Conservation (phyloP, 2,797 vertebrate genomes). For the Thalassophryne amazonica region DNA sequence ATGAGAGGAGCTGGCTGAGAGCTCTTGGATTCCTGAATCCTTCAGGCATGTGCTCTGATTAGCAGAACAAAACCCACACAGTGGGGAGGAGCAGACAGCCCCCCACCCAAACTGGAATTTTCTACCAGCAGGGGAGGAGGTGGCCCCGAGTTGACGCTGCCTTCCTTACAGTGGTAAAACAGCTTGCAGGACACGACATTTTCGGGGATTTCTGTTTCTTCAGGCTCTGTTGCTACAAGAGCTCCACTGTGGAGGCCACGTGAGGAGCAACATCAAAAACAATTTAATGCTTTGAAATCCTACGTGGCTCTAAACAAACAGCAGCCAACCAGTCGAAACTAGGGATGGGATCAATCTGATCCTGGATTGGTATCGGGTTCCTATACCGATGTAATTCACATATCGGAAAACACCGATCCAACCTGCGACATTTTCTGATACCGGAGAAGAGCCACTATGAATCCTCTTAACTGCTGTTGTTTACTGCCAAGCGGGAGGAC, state of each 20-base stretch:
- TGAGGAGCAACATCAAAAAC: no score
- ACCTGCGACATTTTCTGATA: no score
- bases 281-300: no score
- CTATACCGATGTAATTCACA: no score
- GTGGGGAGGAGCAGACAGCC: slow-evolving; percentile 74
- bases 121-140: slow-evolving; percentile 56
- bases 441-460: no score
- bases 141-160: slow-evolving; percentile 54
- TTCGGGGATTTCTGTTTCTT: slow-evolving; percentile 37
- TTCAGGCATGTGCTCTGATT: slow-evolving; percentile 79
- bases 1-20: slow-evolving; percentile 71
- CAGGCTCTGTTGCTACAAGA: slow-evolving; percentile 16
- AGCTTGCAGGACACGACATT: slow-evolving; percentile 23
- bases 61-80: slow-evolving; percentile 79
- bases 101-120: slow-evolving; percentile 58
- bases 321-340: no score
- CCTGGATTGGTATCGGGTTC: no score
- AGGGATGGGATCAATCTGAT: no score
- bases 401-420: no score
- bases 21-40: slow-evolving; percentile 75
- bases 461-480: no score
- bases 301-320: no score
- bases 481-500: no score
- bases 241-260: slow-evolving; percentile 19
- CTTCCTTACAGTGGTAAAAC: slow-evolving; percentile 47